Conservation (phyloP, 1,140 invertebrate species). For the Drosophila repletoides region DNA sequence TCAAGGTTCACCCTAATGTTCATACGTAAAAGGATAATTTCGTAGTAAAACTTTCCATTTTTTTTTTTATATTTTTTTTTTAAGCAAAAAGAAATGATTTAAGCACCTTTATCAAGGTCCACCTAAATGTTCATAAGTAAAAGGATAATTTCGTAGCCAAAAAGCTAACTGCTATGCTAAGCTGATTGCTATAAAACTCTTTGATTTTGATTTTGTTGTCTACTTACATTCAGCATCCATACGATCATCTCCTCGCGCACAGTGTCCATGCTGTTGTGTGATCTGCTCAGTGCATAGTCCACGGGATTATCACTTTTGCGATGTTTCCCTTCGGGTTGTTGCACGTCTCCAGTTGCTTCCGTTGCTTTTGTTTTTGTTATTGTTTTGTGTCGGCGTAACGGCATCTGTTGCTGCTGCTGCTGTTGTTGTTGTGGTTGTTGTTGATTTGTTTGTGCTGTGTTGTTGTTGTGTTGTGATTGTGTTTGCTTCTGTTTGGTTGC, state of each 20-base stretch:
- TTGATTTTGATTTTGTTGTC: neutral
- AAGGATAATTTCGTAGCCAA: too few relatives aligned
- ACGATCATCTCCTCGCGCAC: slow-evolving; percentile 64
- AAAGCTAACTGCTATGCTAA: too few relatives aligned
- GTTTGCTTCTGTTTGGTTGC: neutral
- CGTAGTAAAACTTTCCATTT: too few relatives aligned
- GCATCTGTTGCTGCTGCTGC: neutral
- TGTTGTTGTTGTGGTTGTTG: slow-evolving; percentile 5
- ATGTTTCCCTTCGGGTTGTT: slow-evolving; percentile 8
- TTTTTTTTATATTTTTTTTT: too few relatives aligned
- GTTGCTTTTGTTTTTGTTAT: slow-evolving; percentile 24
- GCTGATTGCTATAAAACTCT: too few relatives aligned
- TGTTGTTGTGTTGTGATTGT: too few relatives aligned
- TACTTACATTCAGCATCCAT: slow-evolving; percentile 73
- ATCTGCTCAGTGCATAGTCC: slow-evolving; percentile 58
- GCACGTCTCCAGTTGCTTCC: too few relatives aligned
- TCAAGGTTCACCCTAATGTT: too few relatives aligned
- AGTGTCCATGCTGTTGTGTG: slow-evolving; percentile 63
- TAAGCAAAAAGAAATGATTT: too few relatives aligned
- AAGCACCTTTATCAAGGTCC: too few relatives aligned
- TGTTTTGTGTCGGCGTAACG: slow-evolving; percentile 8
- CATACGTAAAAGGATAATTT: too few relatives aligned
- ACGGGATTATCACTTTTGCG: slow-evolving; percentile 64
- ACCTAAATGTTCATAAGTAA: too few relatives aligned
- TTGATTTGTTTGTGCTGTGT: slow-evolving; percentile 6